A percentile compares a stretch with the other conserved stretches of the same genome.
Conservation (phyloP, 2,113 vertebrate genomes). For the Poecilia latipinna region DNA sequence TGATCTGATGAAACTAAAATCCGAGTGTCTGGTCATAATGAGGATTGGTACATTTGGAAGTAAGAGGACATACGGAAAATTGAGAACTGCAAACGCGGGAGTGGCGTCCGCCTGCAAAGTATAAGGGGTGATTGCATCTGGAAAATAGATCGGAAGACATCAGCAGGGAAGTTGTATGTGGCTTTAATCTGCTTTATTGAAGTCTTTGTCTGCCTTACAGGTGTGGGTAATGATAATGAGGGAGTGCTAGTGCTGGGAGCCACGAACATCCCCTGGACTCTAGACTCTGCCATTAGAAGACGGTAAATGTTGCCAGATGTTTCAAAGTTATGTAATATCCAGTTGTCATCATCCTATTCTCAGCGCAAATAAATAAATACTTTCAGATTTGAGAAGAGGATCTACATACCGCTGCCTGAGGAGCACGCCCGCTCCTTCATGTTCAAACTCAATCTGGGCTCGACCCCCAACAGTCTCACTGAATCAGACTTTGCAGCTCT, state of each 20-base stretch:
- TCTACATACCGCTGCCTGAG: constrained; percentile 97
- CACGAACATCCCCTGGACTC: constrained; percentile 98
- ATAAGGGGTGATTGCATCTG: too few relatives aligned
- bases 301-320: constrained; percentile 77
- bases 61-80: too few relatives aligned
- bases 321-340: background rate
- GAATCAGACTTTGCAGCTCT: constrained; percentile 88
- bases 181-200: background rate
- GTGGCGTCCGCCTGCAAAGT: too few relatives aligned
- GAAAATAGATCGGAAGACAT: too few relatives aligned
- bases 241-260: constrained; percentile 97
- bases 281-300: constrained; percentile 97
- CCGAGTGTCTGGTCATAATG: too few relatives aligned
- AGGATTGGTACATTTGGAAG: too few relatives aligned
- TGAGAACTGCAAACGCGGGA: too few relatives aligned
- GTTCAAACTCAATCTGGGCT: constrained; percentile 94
- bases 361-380: constrained; percentile 20
- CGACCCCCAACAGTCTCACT: constrained; percentile 83
- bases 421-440: constrained; percentile 91
- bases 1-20: too few relatives aligned
- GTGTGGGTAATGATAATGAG: constrained; percentile 95
- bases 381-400: constrained; percentile 95
- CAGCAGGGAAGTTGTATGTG: too few relatives aligned
- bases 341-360: constrained; percentile 12
- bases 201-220: constrained; percentile 68